Evolutionary conservation across 1,140 invertebrate genomes (phyloP).

Genomic region (Ceratina japonica): DNA sequence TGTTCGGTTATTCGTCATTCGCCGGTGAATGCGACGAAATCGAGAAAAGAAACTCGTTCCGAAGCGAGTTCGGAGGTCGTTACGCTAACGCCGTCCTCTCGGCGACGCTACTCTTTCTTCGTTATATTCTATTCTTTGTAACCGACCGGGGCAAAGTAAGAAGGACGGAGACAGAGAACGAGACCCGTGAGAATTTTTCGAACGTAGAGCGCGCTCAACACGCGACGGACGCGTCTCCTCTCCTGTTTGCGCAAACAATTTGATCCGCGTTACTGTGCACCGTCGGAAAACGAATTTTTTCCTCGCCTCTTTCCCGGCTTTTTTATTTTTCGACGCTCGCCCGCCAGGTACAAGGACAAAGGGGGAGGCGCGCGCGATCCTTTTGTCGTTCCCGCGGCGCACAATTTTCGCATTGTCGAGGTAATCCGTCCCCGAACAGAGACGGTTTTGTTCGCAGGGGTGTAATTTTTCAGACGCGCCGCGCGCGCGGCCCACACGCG

Average conservation of each 20-base stretch:
- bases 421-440: constrained; percentile 23
- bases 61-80: constrained; percentile 49
- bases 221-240: too few species aligned
- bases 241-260: constrained; percentile 15
- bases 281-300: constrained; percentile 2
- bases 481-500: neutral
- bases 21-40: constrained; percentile 28
- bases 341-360: neutral
- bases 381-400: neutral
- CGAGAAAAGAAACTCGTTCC: constrained; percentile 53
- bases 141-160: neutral
- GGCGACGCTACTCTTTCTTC: constrained; percentile 28
- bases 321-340: neutral
- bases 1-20: constrained; percentile 55
- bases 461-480: constrained; percentile 5
- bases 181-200: constrained; percentile 24
- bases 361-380: neutral
- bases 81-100: constrained; percentile 39
- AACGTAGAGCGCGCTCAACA: too few species aligned
- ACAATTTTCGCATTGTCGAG: constrained; percentile 11
- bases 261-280: neutral
- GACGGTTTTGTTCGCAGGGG: neutral
- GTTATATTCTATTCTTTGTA: constrained; percentile 1
- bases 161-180: neutral
- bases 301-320: neutral